phyloP scores from a whole-genome alignment of 2,888 invertebrate species.

The Tetramorium bicarinatum region DNA sequence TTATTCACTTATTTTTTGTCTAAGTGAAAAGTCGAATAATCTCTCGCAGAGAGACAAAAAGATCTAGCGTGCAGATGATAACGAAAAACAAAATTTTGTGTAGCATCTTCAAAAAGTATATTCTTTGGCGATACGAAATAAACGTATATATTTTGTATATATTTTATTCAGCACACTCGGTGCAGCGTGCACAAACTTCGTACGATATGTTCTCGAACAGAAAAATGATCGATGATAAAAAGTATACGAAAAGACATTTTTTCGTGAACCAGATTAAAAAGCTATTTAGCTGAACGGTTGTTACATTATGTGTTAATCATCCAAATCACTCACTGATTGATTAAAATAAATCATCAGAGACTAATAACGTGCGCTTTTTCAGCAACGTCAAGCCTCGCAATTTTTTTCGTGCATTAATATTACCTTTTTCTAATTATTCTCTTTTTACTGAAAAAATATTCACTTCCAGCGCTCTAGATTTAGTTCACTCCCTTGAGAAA shows the following conservation, averaged over 20 bases:
- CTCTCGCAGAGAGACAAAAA: neutral
- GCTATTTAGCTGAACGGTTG: neutral
- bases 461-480: neutral
- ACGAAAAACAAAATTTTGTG: neutral
- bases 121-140: neutral
- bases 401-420: neutral
- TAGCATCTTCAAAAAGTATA: neutral
- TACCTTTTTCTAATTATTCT: neutral
- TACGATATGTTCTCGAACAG: neutral
- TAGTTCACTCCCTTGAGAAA: constrained; percentile 7
- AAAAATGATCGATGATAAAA: neutral
- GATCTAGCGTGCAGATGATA: neutral
- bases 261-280: neutral
- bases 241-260: neutral
- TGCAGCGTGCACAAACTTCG: neutral
- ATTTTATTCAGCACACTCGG: neutral
- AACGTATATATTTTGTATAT: neutral
- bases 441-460: neutral
- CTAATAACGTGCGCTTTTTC: too few relatives aligned
- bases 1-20: neutral
- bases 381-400: neutral
- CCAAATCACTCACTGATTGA: too few relatives aligned
- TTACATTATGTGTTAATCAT: too few relatives aligned
- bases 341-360: too few relatives aligned
- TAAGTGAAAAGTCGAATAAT: neutral